These are phyloP conservation scores for Agrotis puta DNA, from an alignment of 2,888 invertebrate species.

Conservation along the genomic window DNA sequence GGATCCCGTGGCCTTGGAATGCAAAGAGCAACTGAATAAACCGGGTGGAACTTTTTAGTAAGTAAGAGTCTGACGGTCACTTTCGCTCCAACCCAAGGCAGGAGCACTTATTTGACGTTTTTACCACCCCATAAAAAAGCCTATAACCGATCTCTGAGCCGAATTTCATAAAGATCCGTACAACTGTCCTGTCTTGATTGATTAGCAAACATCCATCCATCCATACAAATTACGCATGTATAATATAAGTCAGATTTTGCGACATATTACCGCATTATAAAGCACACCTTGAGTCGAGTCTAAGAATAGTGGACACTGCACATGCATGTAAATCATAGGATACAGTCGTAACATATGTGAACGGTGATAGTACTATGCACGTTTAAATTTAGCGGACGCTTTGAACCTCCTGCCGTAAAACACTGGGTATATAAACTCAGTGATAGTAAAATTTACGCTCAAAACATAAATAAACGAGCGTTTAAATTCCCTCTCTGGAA, in stretches of 20 bases:
- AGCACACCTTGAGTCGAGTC: constrained; percentile 55
- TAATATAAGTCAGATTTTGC: constrained; percentile 50
- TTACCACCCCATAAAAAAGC: no score
- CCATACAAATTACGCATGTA: no score
- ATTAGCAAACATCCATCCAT: no score
- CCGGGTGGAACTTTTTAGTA: no score
- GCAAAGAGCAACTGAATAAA: no score
- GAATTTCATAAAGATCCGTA: no score
- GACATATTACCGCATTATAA: constrained; percentile 46
- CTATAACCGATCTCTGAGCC: no score
- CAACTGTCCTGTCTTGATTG: no score
- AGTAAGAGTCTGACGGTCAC: no score
- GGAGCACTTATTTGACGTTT: no score
- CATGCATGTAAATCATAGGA: constrained; percentile 69
- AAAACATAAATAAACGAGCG: constrained; percentile 57
- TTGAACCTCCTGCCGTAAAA: constrained; percentile 57
- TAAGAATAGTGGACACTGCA: constrained; percentile 72
- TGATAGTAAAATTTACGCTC: constrained; percentile 54
- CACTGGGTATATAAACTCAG: constrained; percentile 44
- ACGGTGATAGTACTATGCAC: constrained; percentile 30
- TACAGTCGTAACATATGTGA: constrained; percentile 57
- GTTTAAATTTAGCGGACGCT: constrained; percentile 54
- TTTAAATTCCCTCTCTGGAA: constrained; percentile 6
- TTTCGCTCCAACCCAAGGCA: no score
- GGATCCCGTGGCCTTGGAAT: no score